Conservation (phyloP, 2,113 vertebrate species). For the Centropus unirufus region DNA sequence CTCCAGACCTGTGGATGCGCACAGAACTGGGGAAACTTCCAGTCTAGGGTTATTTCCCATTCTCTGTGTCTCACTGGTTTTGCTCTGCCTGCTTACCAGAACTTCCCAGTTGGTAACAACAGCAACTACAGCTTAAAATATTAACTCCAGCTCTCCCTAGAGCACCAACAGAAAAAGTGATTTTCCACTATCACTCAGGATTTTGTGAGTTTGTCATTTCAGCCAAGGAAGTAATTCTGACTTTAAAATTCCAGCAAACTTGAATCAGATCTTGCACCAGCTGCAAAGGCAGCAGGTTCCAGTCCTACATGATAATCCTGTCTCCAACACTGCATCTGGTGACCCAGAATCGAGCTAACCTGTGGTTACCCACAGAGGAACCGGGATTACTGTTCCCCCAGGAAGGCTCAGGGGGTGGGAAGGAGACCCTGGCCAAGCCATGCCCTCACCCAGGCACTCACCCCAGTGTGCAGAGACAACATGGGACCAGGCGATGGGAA, state of each 20-base stretch:
- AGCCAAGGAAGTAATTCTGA: background rate
- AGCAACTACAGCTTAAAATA: background rate
- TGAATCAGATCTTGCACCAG: background rate
- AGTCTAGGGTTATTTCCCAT: background rate
- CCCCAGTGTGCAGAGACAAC: rapidly evolving
- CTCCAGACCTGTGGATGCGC: too few species aligned
- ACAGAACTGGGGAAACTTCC: background rate
- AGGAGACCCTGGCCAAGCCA: rapidly evolving
- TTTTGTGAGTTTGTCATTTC: background rate
- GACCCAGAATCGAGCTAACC: background rate
- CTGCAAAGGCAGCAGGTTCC: background rate
- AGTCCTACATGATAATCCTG: background rate
- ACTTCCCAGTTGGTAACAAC: rapidly evolving
- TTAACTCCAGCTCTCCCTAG: background rate
- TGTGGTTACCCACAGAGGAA: rapidly evolving
- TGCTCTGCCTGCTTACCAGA: background rate
- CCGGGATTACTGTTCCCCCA: rapidly evolving
- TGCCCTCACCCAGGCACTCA: rapidly evolving
- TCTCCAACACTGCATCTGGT: background rate
- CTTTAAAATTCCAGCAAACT: background rate
- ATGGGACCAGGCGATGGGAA: rapidly evolving
- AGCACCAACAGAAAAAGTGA: background rate
- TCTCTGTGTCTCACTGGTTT: background rate
- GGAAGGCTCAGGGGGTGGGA: background rate
- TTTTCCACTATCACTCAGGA: background rate